Percentiles rank a stretch among this genome's conserved stretches.
These are phyloP conservation scores for Sterrhoptilus dennistouni DNA, from an alignment of 2,113 vertebrate genomes.

Conservation along the genomic window DNA sequence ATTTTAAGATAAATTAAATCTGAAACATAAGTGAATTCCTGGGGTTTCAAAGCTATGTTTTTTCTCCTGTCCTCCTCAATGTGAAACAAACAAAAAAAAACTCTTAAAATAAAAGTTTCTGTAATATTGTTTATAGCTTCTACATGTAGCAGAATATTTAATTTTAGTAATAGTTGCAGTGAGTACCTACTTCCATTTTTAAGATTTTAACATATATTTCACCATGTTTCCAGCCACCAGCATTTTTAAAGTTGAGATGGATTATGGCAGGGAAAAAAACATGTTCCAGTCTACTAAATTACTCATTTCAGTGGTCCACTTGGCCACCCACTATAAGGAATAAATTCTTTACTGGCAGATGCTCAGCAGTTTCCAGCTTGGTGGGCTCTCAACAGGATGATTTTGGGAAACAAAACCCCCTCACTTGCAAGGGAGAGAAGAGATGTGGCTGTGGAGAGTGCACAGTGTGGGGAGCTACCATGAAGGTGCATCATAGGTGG, in stretches of 20 bases:
- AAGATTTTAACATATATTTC: not conserved
- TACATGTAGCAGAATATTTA: not conserved
- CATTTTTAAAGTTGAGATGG: not conserved
- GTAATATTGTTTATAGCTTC: not conserved
- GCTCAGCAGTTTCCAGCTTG: slow-evolving; percentile 45
- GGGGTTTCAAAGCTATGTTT: not conserved
- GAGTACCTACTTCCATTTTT: not conserved
- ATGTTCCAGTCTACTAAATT: slow-evolving; percentile 8
- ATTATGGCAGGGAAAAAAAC: not conserved
- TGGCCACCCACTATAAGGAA: slow-evolving; percentile 14
- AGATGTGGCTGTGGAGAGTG: fast-evolving
- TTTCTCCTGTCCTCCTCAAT: not conserved
- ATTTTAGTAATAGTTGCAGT: not conserved
- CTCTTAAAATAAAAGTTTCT: not conserved
- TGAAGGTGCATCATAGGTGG: not conserved
- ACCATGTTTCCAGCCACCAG: not conserved
- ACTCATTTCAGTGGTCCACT: not conserved
- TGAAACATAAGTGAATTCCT: not conserved
- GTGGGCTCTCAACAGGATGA: not conserved
- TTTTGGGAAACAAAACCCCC: not conserved
- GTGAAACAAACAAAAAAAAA: not conserved
- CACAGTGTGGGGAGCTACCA: not conserved
- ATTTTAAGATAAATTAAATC: not conserved
- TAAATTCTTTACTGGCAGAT: slow-evolving; percentile 11
- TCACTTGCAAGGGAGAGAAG: not conserved